These are phyloP conservation scores for Macroteleia sp. DNA, from an alignment of 2,888 invertebrate genomes.

Conservation along the genomic window DNA sequence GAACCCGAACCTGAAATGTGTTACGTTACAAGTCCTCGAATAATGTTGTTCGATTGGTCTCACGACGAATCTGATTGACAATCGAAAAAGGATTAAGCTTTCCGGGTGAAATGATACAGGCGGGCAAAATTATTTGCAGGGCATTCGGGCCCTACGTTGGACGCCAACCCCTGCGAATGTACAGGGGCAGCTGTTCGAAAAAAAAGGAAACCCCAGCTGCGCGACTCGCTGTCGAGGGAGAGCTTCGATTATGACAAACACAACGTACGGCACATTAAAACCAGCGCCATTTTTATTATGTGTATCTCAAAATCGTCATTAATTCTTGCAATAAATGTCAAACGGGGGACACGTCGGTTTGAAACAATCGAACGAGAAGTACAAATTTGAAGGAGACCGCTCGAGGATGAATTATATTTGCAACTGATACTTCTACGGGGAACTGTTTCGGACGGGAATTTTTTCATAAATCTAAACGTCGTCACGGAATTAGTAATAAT, in stretches of 20 bases:
- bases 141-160: slow-evolving; percentile 55
- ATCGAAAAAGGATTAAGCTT: slow-evolving; percentile 79
- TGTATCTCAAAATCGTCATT: slow-evolving; percentile 50
- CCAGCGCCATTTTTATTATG: slow-evolving; percentile 44
- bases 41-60: slow-evolving; percentile 53
- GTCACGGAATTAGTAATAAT: too few species aligned
- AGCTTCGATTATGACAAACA: slow-evolving; percentile 62
- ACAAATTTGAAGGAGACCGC: slow-evolving; percentile 49
- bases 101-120: slow-evolving; percentile 67
- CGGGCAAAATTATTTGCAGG: slow-evolving; percentile 65
- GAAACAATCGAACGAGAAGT: slow-evolving; percentile 45
- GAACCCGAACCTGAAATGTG: neutral
- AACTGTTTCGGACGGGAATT: slow-evolving; percentile 11
- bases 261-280: slow-evolving; percentile 49
- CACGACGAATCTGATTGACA: slow-evolving; percentile 77
- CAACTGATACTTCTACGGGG: neutral
- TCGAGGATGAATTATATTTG: slow-evolving; percentile 16
- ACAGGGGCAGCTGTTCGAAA: slow-evolving; percentile 76
- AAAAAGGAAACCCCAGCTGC: slow-evolving; percentile 76
- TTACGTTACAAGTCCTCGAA: slow-evolving; percentile 1
- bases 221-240: slow-evolving; percentile 66
- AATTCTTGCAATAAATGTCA: slow-evolving; percentile 60
- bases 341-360: slow-evolving; percentile 18
- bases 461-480: too few species aligned
- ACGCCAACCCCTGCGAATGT: slow-evolving; percentile 62